Percentiles rank a stretch among this genome's conserved stretches.
These are phyloP conservation scores for Caenorhabditis drosophilae DNA, from an alignment of 2,888 invertebrate genomes.

Conservation along the genomic window DNA sequence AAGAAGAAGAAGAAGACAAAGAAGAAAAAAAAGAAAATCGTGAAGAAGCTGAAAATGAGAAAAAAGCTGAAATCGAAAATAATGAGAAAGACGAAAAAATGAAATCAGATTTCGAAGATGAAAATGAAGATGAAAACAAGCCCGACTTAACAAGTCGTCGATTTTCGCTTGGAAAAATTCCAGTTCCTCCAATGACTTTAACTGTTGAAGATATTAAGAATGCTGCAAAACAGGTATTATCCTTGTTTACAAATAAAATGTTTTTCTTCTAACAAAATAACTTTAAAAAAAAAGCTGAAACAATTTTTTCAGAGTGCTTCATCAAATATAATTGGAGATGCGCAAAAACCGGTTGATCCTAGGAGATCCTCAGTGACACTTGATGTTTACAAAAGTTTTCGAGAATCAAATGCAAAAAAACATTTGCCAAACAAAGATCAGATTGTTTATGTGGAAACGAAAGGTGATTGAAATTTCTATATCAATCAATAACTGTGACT, in stretches of 20 bases:
- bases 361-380: constrained; percentile 19
- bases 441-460: constrained; percentile 21
- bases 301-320: background rate
- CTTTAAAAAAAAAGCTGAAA: background rate
- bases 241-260: background rate
- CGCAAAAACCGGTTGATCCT: constrained; percentile 14
- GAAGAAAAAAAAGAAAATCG: too few species aligned
- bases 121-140: background rate
- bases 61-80: background rate
- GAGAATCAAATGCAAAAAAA: constrained; percentile 23
- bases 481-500: too few species aligned
- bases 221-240: constrained; percentile 12
- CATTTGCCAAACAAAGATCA: constrained; percentile 11
- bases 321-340: background rate
- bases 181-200: constrained; percentile 23
- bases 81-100: constrained; percentile 3
- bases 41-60: constrained; percentile 6
- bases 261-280: background rate
- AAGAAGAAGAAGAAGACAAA: too few species aligned
- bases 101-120: background rate
- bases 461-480: constrained; percentile 1
- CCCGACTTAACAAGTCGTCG: background rate
- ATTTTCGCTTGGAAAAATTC: constrained; percentile 27
- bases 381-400: constrained; percentile 26
- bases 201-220: constrained; percentile 22